These are phyloP conservation scores for Heterochromis multidens DNA, from an alignment of 2,113 vertebrate species.

Conservation along the genomic window DNA sequence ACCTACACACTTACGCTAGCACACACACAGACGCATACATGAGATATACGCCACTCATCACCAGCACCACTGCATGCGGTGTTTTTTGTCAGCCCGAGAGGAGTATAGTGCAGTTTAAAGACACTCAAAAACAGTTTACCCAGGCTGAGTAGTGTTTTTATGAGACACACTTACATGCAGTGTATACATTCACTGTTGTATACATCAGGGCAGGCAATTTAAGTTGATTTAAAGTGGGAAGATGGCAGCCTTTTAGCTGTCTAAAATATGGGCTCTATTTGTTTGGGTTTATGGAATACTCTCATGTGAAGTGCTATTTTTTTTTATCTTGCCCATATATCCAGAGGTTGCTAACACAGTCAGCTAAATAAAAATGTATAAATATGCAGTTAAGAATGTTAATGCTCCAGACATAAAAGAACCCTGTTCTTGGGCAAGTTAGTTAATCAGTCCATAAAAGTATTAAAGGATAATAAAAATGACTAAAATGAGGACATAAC, in stretches of 20 bases:
- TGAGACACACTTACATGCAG: neutral
- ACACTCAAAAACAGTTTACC: neutral
- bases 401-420: neutral
- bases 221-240: neutral
- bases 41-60: neutral
- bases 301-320: neutral
- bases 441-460: neutral
- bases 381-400: neutral
- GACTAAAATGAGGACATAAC: neutral
- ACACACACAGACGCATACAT: neutral
- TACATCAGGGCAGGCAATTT: neutral
- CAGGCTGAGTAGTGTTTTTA: neutral
- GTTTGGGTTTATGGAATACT: neutral
- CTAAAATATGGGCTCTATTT: neutral
- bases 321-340: neutral
- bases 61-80: neutral
- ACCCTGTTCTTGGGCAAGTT: neutral
- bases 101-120: neutral
- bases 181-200: neutral
- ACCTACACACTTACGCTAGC: neutral
- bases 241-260: neutral
- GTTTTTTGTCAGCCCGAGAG: neutral
- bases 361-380: neutral
- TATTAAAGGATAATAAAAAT: neutral
- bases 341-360: neutral